A percentile compares a stretch with the other conserved stretches of the same genome.
Evolutionary conservation across 2,113 vertebrate species (phyloP).

Genomic region (Ranitomeya imitator): DNA sequence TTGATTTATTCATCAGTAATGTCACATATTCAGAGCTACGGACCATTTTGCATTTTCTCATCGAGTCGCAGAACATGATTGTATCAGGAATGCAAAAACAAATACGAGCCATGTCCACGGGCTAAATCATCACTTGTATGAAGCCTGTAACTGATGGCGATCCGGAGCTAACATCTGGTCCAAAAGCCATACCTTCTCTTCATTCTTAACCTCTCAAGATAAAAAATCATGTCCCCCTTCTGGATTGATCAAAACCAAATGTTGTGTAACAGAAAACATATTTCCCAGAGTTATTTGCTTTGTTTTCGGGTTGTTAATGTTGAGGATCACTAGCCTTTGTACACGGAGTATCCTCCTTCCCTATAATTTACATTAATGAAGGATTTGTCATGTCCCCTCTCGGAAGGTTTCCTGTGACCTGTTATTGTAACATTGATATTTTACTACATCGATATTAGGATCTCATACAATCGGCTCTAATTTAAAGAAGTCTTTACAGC

Average conservation of each 20-base stretch:
- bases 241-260: neutral
- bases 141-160: neutral
- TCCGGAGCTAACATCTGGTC: neutral
- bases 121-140: neutral
- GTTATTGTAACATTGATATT: neutral
- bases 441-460: no score
- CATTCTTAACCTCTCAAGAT: neutral
- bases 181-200: neutral
- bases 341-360: neutral
- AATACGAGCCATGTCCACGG: neutral
- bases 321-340: neutral
- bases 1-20: no score
- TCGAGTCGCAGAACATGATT: neutral
- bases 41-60: neutral
- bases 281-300: neutral
- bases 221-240: neutral
- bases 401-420: neutral
- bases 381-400: neutral
- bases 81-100: neutral
- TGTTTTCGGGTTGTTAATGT: neutral
- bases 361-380: neutral
- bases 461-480: no score
- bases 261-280: constrained; percentile 19
- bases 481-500: no score
- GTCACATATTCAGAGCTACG: neutral